These are phyloP conservation scores for Beroe ovata DNA, from an alignment of 37 sponge, comb jelly and placozoan species.

Conservation along the genomic window DNA sequence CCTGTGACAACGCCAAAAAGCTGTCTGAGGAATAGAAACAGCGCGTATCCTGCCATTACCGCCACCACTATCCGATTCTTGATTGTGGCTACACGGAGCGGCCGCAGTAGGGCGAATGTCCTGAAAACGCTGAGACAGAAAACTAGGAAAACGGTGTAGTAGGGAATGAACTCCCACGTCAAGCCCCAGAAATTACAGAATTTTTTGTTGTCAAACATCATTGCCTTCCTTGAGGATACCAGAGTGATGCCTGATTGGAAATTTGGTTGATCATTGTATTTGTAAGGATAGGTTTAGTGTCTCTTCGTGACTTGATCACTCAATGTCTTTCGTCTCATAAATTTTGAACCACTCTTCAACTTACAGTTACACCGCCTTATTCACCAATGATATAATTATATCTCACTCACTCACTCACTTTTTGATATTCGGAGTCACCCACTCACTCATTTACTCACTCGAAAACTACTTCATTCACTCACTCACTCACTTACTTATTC, in stretches of 20 bases:
- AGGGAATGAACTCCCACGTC: conserved; percentile 40
- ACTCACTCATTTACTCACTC: too few relatives aligned
- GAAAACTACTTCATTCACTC: too few relatives aligned
- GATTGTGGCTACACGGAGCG: background rate
- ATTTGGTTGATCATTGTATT: background rate
- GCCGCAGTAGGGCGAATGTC: conserved; percentile 30
- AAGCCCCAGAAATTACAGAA: conserved; percentile 56
- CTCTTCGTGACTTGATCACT: too few relatives aligned
- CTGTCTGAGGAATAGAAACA: conserved; percentile 19
- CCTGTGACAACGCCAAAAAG: background rate
- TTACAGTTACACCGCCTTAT: too few relatives aligned
- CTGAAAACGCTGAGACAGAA: conserved; percentile 25
- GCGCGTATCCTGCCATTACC: background rate
- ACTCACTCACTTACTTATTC: too few relatives aligned
- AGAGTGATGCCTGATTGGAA: background rate
- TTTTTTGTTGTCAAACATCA: background rate
- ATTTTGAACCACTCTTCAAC: too few relatives aligned
- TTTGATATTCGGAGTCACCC: too few relatives aligned
- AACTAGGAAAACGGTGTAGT: conserved; percentile 58
- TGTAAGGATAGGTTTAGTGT: background rate
- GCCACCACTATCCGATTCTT: background rate
- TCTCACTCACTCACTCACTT: too few relatives aligned
- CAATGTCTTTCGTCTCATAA: too few relatives aligned
- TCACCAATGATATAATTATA: too few relatives aligned
- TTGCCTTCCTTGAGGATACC: background rate